A percentile compares a stretch with the other conserved stretches of the same genome.
These are phyloP conservation scores for Xanthia togata DNA, from an alignment of 2,888 invertebrate species.

Conservation along the genomic window DNA sequence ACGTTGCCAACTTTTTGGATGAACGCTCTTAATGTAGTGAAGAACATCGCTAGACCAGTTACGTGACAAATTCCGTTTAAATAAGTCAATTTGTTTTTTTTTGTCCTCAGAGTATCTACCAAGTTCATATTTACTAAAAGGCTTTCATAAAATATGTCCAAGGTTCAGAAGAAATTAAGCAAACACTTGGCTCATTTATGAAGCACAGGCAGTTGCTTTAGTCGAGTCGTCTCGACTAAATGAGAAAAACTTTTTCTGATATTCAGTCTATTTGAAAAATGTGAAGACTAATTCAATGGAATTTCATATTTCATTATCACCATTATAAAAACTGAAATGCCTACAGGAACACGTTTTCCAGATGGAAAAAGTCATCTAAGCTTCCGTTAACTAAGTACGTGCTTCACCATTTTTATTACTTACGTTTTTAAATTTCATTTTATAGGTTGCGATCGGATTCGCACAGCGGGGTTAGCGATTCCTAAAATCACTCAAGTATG, in stretches of 20 bases:
- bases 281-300: constrained; percentile 33
- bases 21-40: neutral
- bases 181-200: constrained; percentile 1
- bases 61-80: neutral
- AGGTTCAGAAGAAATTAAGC: neutral
- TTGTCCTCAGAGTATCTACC: neutral
- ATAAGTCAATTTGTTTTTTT: neutral
- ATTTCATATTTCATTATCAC: constrained; percentile 35
- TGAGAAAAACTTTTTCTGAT: constrained; percentile 1
- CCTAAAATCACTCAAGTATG: neutral
- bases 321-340: constrained; percentile 12
- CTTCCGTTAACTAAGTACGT: constrained; percentile 15
- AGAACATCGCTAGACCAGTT: too few species aligned
- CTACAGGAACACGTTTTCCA: constrained; percentile 15
- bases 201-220: neutral
- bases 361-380: constrained; percentile 12
- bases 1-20: too few species aligned
- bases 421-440: constrained; percentile 34
- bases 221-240: constrained; percentile 1
- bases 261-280: constrained; percentile 29
- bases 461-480: constrained; percentile 38
- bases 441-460: constrained; percentile 12
- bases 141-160: neutral
- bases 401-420: constrained; percentile 25
- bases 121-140: neutral